A percentile compares a stretch with the other conserved stretches of the same genome.
These are phyloP conservation scores for Hemicordylus capensis DNA, from an alignment of 2,113 vertebrate genomes.

Conservation along the genomic window DNA sequence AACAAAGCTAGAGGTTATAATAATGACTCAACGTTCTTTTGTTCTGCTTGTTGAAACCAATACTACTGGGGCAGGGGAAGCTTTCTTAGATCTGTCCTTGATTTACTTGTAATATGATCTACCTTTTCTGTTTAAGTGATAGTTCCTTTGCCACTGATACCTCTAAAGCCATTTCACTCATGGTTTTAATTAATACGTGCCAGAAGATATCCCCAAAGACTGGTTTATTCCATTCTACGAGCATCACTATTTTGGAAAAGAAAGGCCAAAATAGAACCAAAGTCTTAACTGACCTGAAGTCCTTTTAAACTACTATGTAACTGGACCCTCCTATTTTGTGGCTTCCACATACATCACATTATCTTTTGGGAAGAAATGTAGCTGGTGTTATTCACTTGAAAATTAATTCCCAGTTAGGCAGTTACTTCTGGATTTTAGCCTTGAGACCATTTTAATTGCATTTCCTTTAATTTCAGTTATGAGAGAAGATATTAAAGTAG, in stretches of 20 bases:
- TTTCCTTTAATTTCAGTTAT: constrained; percentile 68
- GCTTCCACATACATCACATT: constrained; percentile 38
- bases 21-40: background rate
- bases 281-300: constrained; percentile 41
- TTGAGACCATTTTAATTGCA: constrained; percentile 58
- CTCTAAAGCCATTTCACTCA: constrained; percentile 2
- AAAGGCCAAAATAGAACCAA: background rate
- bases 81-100: rapidly evolving
- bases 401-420: constrained; percentile 70
- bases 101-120: background rate
- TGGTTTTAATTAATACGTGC: rapidly evolving
- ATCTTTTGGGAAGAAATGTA: constrained; percentile 46
- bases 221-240: constrained; percentile 12
- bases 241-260: background rate
- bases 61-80: rapidly evolving
- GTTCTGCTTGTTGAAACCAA: background rate
- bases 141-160: background rate
- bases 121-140: background rate
- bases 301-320: constrained; percentile 45
- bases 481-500: constrained; percentile 66
- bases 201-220: background rate
- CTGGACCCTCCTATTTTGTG: constrained; percentile 36
- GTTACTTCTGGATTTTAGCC: constrained; percentile 67
- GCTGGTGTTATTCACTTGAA: constrained; percentile 54
- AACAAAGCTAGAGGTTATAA: background rate